Conservation (phyloP, 92 coral and sea anemone species). For the Epizoanthus ramosus region DNA sequence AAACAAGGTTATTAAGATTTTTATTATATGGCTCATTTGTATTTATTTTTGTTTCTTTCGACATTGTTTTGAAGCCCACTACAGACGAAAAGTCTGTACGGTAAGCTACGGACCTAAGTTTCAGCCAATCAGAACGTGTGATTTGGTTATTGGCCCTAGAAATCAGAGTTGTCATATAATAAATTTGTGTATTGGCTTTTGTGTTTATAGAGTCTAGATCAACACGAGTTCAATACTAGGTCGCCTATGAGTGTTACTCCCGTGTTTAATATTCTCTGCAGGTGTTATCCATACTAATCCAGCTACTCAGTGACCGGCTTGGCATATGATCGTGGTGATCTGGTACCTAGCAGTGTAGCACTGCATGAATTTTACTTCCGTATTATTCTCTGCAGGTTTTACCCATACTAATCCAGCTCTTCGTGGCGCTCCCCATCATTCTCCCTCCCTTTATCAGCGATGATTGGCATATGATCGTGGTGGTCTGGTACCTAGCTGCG, state of each 20-base stretch:
- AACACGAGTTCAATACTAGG: no score
- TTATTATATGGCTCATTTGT: no score
- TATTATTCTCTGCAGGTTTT: slow-evolving; percentile 20
- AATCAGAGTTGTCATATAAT: no score
- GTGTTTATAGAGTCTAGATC: no score
- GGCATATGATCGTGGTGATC: slow-evolving; percentile 45
- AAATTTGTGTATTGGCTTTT: no score
- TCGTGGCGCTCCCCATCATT: slow-evolving; percentile 48
- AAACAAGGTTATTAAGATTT: no score
- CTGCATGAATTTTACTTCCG: not conserved
- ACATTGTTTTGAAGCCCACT: no score
- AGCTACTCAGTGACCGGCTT: slow-evolving; percentile 31
- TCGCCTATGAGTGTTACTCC: not conserved
- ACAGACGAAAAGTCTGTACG: no score
- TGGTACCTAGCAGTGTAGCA: slow-evolving; percentile 49
- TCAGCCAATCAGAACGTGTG: no score
- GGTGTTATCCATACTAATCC: slow-evolving; percentile 46
- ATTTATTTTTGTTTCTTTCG: no score
- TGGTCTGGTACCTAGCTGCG: slow-evolving; percentile 52
- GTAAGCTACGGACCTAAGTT: no score
- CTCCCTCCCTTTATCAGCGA: slow-evolving; percentile 40
- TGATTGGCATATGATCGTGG: slow-evolving; percentile 30
- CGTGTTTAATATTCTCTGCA: not conserved
- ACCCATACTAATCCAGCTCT: slow-evolving; percentile 47
- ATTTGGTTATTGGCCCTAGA: no score